A percentile compares a stretch with the other conserved stretches of the same genome.
phyloP scores from a whole-genome alignment of 2,888 invertebrate genomes.

The Chrysolina americana region DNA sequence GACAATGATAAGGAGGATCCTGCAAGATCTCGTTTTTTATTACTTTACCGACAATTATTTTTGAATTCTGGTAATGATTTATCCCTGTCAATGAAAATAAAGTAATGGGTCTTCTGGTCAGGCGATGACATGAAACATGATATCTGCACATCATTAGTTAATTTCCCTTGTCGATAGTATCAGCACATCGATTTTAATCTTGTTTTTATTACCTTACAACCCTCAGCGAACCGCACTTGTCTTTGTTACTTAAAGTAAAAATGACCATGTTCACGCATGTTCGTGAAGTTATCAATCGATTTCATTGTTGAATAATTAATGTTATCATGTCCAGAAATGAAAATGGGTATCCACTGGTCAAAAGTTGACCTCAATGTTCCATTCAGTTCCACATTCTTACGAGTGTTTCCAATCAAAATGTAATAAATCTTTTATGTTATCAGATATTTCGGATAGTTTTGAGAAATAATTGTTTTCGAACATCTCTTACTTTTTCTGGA shows the following conservation, averaged over 20 bases:
- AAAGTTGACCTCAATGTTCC: too few relatives aligned
- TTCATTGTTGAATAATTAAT: background rate
- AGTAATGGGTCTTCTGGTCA: background rate
- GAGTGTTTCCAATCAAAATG: too few relatives aligned
- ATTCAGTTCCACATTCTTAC: too few relatives aligned
- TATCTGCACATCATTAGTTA: background rate
- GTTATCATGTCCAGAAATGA: background rate
- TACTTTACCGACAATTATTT: too few relatives aligned
- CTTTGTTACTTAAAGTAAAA: background rate
- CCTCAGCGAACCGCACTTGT: background rate
- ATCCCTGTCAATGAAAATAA: too few relatives aligned
- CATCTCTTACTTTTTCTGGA: too few relatives aligned
- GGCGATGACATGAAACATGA: slow-evolving; percentile 5
- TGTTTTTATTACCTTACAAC: background rate
- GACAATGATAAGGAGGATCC: too few relatives aligned
- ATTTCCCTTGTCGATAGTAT: background rate
- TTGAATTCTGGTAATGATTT: too few relatives aligned
- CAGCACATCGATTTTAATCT: slow-evolving; percentile 4
- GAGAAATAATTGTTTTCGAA: too few relatives aligned
- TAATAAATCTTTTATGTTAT: too few relatives aligned
- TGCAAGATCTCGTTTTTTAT: too few relatives aligned
- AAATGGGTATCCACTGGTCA: background rate
- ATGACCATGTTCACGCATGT: background rate
- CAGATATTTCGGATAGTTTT: too few relatives aligned
- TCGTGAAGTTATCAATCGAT: background rate